These are phyloP conservation scores for Propithecus coquereli DNA, from an alignment of 2,113 vertebrate genomes.

Conservation along the genomic window DNA sequence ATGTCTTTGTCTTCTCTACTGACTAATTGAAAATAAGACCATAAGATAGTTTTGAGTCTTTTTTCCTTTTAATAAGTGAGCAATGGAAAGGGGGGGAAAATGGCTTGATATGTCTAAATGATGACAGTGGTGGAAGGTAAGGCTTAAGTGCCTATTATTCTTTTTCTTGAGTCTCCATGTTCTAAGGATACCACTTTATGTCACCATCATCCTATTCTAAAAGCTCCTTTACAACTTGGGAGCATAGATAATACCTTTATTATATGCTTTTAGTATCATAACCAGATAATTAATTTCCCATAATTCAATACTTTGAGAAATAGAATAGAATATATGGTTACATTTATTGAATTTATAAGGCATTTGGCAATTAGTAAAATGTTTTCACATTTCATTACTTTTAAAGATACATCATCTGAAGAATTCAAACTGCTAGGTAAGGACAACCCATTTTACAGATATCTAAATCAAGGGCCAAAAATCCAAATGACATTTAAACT, in stretches of 20 bases:
- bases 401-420: background rate
- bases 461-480: conserved; percentile 9
- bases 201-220: background rate
- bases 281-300: background rate
- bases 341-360: background rate
- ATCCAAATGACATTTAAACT: conserved; percentile 25
- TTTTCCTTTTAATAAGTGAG: background rate
- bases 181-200: background rate
- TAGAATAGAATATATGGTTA: background rate
- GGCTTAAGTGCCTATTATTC: background rate
- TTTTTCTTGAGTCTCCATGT: background rate
- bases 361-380: background rate
- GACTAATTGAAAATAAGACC: background rate
- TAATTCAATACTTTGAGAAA: background rate
- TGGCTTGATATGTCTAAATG: background rate
- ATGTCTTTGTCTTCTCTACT: background rate
- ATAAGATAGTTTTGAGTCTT: background rate
- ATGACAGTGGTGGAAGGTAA: background rate
- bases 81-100: background rate
- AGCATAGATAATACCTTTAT: background rate
- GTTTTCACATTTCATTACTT: background rate
- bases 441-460: conserved; percentile 4
- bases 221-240: background rate
- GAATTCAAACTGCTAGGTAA: background rate
- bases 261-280: background rate